Evolutionary conservation across 2,888 invertebrate species (phyloP).

Genomic region (Polydrusus cervinus): DNA sequence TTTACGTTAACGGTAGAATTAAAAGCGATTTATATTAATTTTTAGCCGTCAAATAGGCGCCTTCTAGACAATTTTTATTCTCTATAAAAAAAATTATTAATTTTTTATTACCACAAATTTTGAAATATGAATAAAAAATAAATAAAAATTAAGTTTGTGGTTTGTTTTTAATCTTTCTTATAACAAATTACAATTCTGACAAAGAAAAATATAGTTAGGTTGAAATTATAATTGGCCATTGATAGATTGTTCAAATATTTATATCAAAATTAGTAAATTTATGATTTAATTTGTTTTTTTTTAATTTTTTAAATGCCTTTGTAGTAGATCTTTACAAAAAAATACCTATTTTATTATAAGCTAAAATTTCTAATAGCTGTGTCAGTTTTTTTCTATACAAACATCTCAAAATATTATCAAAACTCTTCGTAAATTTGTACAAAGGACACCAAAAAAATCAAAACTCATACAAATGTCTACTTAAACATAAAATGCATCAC

Average conservation of each 20-base stretch:
- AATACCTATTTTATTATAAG: too few relatives aligned
- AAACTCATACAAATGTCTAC: constrained; percentile 33
- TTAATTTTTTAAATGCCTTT: too few relatives aligned
- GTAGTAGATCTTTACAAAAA: too few relatives aligned
- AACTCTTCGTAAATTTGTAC: too few relatives aligned
- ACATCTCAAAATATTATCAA: too few relatives aligned
- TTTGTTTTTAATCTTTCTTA: not conserved
- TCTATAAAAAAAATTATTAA: constrained; percentile 16
- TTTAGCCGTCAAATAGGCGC: constrained; percentile 15
- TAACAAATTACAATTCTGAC: not conserved
- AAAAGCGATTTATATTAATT: not conserved
- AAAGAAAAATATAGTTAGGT: too few relatives aligned
- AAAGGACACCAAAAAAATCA: constrained; percentile 9
- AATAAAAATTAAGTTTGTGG: not conserved
- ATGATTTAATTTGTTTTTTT: too few relatives aligned
- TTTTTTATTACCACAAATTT: constrained; percentile 11
- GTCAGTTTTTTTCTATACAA: too few relatives aligned
- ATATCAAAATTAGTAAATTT: too few relatives aligned
- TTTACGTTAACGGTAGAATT: not conserved
- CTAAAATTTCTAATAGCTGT: too few relatives aligned
- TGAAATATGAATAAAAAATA: constrained; percentile 2
- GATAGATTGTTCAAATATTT: too few relatives aligned
- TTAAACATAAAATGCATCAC: constrained; percentile 45
- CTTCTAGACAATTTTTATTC: not conserved
- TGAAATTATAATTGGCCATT: too few relatives aligned